Evolutionary conservation across 2,113 vertebrate genomes (phyloP), one percentile per base, ranked within the genome.

Genomic region (Sphyrna mokarran): DNA sequence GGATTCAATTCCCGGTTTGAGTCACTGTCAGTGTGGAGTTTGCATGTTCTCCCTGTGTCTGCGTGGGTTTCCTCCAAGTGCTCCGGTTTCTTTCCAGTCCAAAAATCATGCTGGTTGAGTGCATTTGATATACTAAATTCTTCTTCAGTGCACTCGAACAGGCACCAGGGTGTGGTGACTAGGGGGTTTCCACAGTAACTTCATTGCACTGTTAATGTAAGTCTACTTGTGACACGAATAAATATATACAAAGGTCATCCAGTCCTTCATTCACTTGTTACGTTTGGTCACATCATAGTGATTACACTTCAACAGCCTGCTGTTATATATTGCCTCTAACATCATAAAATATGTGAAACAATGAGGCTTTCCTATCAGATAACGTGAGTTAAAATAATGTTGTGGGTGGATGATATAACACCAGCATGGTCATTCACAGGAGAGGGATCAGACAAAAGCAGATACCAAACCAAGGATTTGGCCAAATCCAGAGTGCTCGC

Each of bases 291-390:
- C 76, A 37, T 80, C 1, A 80, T 14, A 11, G 11, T 78, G 33
- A 37, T 2, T n/a, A 80, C 76, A 80, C n/a, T 80, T n/a, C n/a
- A 80, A 80, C n/a, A 37, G 4, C n/a, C 4, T 70, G 14, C 37
- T 40, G 20, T 83, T 83, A 83, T 40, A 43, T 83, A 83, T 13
- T 0, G 1, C 37, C 16, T 20, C 5, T 8, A 40, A 83, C 80
- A 83, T 83, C 18, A 40, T 43, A 40, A 43, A 83, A 83, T 0
- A 37, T 83, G 3, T 76, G 94, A 95, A 95, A 72, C 70, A 95
- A 95, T 72, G 69, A 72, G 48, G 69, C 94, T 76, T 95, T 95
- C 91, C 94, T 95, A 43, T 22, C 94, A 54, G 94, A 95, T 95
- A 95, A 95, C 76, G 69, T 54, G 94, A 72, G 68, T 95, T 95